Base-by-base conservation (phyloP, 2,797 vertebrate genomes). In the Hydrocynus forskahlii region DNA sequence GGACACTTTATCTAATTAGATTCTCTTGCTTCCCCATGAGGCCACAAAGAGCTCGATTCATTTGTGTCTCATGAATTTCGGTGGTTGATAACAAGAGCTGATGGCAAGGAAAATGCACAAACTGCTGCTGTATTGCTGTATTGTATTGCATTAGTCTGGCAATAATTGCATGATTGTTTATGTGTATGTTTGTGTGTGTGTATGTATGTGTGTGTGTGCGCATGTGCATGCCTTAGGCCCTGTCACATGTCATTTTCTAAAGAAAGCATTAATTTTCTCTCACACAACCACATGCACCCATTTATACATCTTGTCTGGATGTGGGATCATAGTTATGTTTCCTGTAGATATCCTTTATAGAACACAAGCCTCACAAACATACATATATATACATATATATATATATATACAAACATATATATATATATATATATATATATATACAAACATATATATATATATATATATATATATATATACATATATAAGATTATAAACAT, bases 1-100 rank as follows among this genome's bases (percentile, higher is more conserved):
- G 48, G 1, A 59, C 55, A n/a, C 59, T 60, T 86, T 70, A 69
- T 8, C 21, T 63, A 74, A 84, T 84, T 87, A 38, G 67, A 84
- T 82, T 80, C 63, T 59, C 73, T 38, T 40, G 12, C 63, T 60
- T 75, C 69, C 57, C 19, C 21, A 75, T n/a, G 50, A 75, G 67
- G 45, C 29, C 50, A 83, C 19, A 81, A 77, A 63, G 13, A 48
- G 4, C 76, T 85, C 57, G 40, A n/a, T 83, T 82, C 29, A 80
- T 71, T 75, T 16, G 73, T 75, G 69, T 25, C 16, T 62, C 68
- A 66, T 55, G 25, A 9, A 43, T 19, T 59, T 60, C 54, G 40
- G 2, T 4, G 52, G 63, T 68, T 43, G 14, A 71, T 60, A 35
- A 52, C 40, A n/a, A 17, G 25, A 43, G 55, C 55, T 55, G 43